Base-by-base conservation (phyloP, 1,140 invertebrate species). In the Chionoecetes opilio region DNA sequence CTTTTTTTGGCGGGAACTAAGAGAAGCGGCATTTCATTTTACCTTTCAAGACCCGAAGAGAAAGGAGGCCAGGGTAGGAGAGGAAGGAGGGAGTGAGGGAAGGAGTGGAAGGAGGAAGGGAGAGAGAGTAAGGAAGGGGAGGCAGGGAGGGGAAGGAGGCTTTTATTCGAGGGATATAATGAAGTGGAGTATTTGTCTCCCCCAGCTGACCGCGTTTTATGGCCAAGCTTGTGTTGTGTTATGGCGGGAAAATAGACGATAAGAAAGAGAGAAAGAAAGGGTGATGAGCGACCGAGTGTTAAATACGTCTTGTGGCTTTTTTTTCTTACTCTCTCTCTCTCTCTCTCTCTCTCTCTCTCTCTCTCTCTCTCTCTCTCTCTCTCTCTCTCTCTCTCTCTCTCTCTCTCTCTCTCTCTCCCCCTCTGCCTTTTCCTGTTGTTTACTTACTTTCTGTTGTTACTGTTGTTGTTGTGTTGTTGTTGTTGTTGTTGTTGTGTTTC, bases 311-410 rank as follows among this genome's bases (percentile, higher is more conserved):
- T 53, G 41, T 46, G 46, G 21, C n/a, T n/a, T n/a, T n/a, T n/a
- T 14, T 46, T 8, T 46, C 41, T 5, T 46, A 14, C 41, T 14
- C 41, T 46, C 14, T 46, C 41, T 46, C 41, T 46, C 41, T 46
- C 41, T 46, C 5, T 46, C 14, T 14, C 14, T 14, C 26, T 26
- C 21, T 85, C 5, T 41, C 26, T 87, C 29, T 6, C 17, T 34
- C 5, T 87, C n/a, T 31, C 31, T 41, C 26, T 3, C 8, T 31
- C 85, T 26, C 29, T 75, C 63, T 75, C 63, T 75, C 63, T 75
- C 63, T 75, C 63, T 75, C 63, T 75, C 63, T 75, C 63, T 75
- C 53, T 75, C 53, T 75, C 53, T 75, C 53, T 75, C 53, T 75
- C 53, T 75, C 53, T 75, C 53, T 87, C 85, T 87, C 85, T 31